Evolutionary conservation across 2,888 invertebrate species (phyloP).

Genomic region (Rhyacophila evoluta): DNA sequence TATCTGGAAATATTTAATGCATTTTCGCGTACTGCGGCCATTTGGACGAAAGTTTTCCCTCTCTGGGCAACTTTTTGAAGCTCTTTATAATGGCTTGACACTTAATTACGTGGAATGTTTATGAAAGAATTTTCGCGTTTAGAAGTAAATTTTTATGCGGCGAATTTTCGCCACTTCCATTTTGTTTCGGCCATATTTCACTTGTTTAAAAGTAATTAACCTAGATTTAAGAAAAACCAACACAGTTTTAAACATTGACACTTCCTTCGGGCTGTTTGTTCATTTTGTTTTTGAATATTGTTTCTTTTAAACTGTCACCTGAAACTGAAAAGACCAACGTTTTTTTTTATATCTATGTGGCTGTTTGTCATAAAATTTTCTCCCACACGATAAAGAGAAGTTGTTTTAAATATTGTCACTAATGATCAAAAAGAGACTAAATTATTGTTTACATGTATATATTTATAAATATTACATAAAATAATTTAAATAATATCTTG

Average conservation of each 20-base stretch:
- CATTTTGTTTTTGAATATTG: background rate
- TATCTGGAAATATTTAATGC: conserved; percentile 2
- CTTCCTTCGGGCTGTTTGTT: background rate
- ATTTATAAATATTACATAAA: too few species aligned
- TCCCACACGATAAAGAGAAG: too few species aligned
- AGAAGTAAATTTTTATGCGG: conserved; percentile 2
- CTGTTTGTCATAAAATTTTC: too few species aligned
- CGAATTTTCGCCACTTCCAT: background rate
- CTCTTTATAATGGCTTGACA: conserved; percentile 22
- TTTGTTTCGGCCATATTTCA: conserved; percentile 3
- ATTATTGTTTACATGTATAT: too few species aligned
- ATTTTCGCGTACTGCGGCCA: background rate
- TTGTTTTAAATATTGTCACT: too few species aligned
- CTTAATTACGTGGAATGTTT: conserved; percentile 17
- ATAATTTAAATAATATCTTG: too few species aligned
- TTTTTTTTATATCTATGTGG: too few species aligned
- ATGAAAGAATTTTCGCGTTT: conserved; percentile 18
- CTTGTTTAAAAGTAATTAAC: conserved; percentile 10
- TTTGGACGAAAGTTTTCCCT: background rate
- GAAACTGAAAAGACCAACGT: too few species aligned
- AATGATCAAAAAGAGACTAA: too few species aligned
- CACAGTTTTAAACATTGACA: background rate
- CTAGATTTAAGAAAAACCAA: background rate
- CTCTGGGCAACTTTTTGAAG: background rate
- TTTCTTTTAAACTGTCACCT: too few species aligned